Percentiles rank a stretch among this genome's conserved stretches.
Evolutionary conservation across 2,113 vertebrate species (phyloP).

Genomic region (Parus major): DNA sequence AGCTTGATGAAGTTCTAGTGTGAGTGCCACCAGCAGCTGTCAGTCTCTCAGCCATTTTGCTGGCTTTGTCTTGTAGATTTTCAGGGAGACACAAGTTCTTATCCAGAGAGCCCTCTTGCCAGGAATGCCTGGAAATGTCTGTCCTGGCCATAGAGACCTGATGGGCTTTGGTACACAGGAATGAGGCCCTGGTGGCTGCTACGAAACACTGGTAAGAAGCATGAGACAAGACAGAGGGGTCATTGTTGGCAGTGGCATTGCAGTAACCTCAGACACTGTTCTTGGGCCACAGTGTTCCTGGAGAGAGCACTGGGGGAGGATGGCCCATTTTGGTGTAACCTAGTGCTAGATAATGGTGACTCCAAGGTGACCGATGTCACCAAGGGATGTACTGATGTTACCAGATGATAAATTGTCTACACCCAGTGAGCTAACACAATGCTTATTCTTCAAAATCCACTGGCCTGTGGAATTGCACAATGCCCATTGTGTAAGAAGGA

Average conservation of each 20-base stretch:
- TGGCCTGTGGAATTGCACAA: not conserved
- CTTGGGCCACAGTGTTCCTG: not conserved
- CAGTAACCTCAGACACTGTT: not conserved
- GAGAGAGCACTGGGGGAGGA: not conserved
- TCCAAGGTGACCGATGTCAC: not conserved
- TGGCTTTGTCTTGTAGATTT: not conserved
- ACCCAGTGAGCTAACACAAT: not conserved
- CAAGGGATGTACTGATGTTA: not conserved
- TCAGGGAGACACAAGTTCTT: accelerated
- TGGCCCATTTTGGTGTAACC: no score
- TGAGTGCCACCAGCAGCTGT: not conserved
- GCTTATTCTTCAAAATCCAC: not conserved
- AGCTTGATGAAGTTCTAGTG: not conserved
- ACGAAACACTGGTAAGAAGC: not conserved
- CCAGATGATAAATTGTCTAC: not conserved
- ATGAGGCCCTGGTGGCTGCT: accelerated
- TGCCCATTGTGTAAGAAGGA: not conserved
- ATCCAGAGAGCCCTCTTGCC: not conserved
- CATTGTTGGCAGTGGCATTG: not conserved
- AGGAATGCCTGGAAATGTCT: not conserved
- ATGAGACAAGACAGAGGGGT: no score
- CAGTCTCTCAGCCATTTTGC: not conserved
- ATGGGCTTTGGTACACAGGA: not conserved
- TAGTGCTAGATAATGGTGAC: no score
- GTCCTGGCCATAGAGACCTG: no score